Evolutionary conservation across 1,140 invertebrate genomes (phyloP), one percentile per base, ranked within the genome.

Genomic region (Parapsyche elsis): DNA sequence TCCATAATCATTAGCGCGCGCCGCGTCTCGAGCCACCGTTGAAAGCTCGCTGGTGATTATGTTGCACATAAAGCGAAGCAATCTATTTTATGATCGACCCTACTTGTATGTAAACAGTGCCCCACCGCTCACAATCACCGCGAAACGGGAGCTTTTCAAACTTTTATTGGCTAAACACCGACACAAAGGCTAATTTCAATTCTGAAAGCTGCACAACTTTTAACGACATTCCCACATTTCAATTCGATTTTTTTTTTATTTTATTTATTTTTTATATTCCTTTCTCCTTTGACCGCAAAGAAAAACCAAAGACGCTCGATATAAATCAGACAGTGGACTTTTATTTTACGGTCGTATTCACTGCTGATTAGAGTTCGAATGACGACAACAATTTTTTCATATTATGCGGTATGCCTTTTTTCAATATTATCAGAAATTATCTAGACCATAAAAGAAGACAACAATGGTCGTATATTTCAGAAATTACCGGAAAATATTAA

Each of bases 401-500:
- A 23, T 67, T 67, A 26, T 26, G 23, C 19, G 16, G 57, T 61
- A 1, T 7, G 30, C 30, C 19, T 61, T 21, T 61, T 61, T 61
- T 61, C 57, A 61, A 61, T 61, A 61, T 61, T 21, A 5, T 67
- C 64, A 24, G 64, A 67, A 67, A 67, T 67, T 67, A 26, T 67
- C 64, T 14, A 67, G 64, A 67, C 21, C 64, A 23, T 67, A 67
- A 67, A 67, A 67, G 23, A 5, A 26, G 9, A 26, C 5, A 10
- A 10, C 14, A 23, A 24, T 23, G 24, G 64, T 67, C 64, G 64
- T 67, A 67, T 67, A 67, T 67, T 67, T 67, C 64, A 67, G 64
- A 67, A 67, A 67, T 67, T 67, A 67, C 64, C 64, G 64, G 64
- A 67, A 67, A 67, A 30, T 67, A 67, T 67, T 67, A 67, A 67